Base-by-base conservation (phyloP, 2,888 invertebrate species). In the Oxytorus armatus region DNA sequence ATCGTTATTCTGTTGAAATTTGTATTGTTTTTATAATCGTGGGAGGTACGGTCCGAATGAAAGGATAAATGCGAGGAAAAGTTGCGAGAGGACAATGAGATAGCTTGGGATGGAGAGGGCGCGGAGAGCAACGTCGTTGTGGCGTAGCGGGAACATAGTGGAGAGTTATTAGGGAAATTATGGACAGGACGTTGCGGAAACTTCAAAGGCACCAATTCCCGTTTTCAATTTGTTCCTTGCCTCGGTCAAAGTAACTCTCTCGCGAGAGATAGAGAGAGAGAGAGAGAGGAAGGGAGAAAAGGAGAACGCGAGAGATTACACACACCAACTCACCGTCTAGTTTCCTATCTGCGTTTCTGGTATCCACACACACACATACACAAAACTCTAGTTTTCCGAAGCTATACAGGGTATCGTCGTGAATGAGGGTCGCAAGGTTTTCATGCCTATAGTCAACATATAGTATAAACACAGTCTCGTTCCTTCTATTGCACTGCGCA, bases 171-270 rank as follows among this genome's bases (percentile, higher is more conserved):
- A 89, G 87, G 87, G 86, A 86, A 88, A 87, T 89, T 89, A 89
- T 88, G 86, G 87, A 85, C 85, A 86, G 82, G 84, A 88, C 87
- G 85, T 87, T 88, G 85, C 83, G 83, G 83, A 81, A 87, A 90
- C 90, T 90, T 91, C 90, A 91, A 91, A 90, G 89, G 86, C 77
- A 89, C 88, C 90, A 88, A 89, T 90, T 89, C 86, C 88, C 87
- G 87, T 89, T 90, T 90, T 90, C 89, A 89, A 90, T 91, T 90
- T 89, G 86, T 84, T 83, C 75, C 84, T 78, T 57, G 70, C 63
- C 63, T 75, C 83, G 82, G 84, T 88, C 84, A 87, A 88, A 88
- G 85, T 87, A 82, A 33, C 21, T 51, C 49, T 44, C 16, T 14
- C 18, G 51, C 23, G 29, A 7, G 23, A 14, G 5, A 21, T 23